Conservation (phyloP, 2,888 invertebrate genomes). For the Campopleginae sp. region DNA sequence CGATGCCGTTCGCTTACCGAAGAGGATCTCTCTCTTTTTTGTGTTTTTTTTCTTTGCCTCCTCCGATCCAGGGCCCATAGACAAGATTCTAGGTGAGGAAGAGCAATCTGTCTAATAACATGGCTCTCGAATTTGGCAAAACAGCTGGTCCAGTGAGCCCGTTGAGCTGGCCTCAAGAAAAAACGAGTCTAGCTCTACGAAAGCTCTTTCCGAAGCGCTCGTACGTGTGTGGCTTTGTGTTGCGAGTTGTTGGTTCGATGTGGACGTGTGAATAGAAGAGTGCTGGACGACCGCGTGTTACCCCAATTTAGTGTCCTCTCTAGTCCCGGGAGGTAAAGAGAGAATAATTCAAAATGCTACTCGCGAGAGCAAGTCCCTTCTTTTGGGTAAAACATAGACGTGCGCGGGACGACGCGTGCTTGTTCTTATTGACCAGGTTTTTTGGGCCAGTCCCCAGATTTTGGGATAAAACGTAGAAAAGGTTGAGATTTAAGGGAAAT, state of each 20-base stretch:
- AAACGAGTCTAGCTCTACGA: neutral
- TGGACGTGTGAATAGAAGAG: neutral
- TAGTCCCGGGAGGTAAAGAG: neutral
- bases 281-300: conserved; percentile 35
- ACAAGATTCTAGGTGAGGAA: conserved; percentile 62
- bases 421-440: neutral
- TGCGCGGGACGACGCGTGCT: conserved; percentile 1
- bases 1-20: neutral
- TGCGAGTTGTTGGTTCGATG: conserved; percentile 48
- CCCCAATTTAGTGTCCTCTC: conserved; percentile 50
- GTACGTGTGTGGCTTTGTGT: conserved; percentile 22
- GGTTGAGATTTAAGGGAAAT: neutral
- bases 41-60: conserved; percentile 8
- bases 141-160: conserved; percentile 65
- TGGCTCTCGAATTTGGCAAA: conserved; percentile 58
- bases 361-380: neutral
- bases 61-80: conserved; percentile 27
- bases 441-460: neutral
- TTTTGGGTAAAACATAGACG: neutral
- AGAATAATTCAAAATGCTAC: neutral
- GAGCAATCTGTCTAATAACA: conserved; percentile 71
- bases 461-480: neutral
- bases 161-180: conserved; percentile 45
- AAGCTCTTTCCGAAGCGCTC: neutral
- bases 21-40: neutral